These are phyloP conservation scores for Oryctolagus cuniculus DNA, from an alignment of 2,113 vertebrate species.

Conservation along the genomic window mOryCun1.1 NC_091444.1:27289001-27289500, in stretches of 20 bases:
- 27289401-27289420: constrained; percentile 30
- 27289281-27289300: not conserved
- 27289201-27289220: not conserved
- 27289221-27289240: not conserved
- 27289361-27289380: not conserved
- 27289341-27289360: not conserved
- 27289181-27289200: not conserved
- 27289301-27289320: not conserved
- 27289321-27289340: not conserved
- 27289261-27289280: not conserved
- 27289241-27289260: not conserved
- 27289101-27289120: too few species aligned
- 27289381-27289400: not conserved
- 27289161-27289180: too few species aligned
- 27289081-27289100: too few species aligned
- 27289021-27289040: too few species aligned
- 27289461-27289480: not conserved
- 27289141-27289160: too few species aligned
- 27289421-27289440: not conserved
- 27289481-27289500: not conserved
- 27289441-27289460: not conserved
- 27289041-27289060: too few species aligned
- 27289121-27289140: too few species aligned
- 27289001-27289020: too few species aligned
- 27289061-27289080: too few species aligned